Evolutionary conservation across 2,113 vertebrate genomes (phyloP), one percentile per base, ranked within the genome.

Genomic region (Mormyrus iriodes): DNA sequence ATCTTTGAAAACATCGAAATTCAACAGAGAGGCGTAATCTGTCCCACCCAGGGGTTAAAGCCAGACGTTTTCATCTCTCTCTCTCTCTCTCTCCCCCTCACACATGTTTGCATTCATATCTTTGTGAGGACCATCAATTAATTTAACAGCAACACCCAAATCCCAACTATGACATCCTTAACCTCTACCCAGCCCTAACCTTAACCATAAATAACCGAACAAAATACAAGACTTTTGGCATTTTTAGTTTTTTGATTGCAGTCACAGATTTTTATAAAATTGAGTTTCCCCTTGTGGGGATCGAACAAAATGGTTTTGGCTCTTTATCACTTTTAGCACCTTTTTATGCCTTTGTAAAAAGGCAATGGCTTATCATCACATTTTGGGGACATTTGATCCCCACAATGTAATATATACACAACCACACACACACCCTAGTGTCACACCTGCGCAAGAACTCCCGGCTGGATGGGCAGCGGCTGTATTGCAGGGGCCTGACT

Each of bases 391-490:
- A n/a, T n/a, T 10, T 27, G n/a, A 65, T 27, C n/a, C 58, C n/a
- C 24, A 65, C 24, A 65, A 65, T 3, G 27, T n/a, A 24, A 69
- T 13, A 69, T 69, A 69, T 31, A 3, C 61, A 31, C 13, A 10
- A 69, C 9, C 61, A 65, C n/a, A n/a, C n/a, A 73, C 46, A n/a
- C 4, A 4, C 17, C 31, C 35, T 13, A 10, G 4, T 79, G 19
- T 82, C 89, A 89, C 92, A 99, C 98, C 97, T 99, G 98, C 92
- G 98, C 97, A 89, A 99, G 97, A 92, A 99, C 96, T 92, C 97
- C 97, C 83, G 98, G 96, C 95, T 97, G 95, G 87, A 99, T 97
- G 94, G 99, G 98, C 27, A 99, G 93, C 0, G 98, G 97, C 92
- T 98, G 98, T 87, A 99, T 96, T 87, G 97, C 91, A 0, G 98